Evolutionary conservation across 2,113 vertebrate species (phyloP), one percentile per base, ranked within the genome.

Genomic region (Neopipo cinnamomea): DNA sequence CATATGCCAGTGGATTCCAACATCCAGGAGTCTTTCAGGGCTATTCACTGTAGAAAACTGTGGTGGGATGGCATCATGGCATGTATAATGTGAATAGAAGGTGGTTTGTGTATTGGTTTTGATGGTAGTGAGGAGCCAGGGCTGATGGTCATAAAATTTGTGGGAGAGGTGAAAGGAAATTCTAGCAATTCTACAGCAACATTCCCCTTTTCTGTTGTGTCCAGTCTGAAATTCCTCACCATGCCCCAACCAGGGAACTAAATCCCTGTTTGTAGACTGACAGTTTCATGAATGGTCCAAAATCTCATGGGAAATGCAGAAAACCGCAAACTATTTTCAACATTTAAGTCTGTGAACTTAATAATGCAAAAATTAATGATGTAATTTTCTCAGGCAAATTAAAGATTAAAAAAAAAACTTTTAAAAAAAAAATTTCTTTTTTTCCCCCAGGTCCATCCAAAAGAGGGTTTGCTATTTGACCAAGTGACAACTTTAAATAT

Each of bases 341-440:
- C 39, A 75, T 19, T 62, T 92, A 55, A 84, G 23, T 59, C 84
- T 72, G 75, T 89, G 91, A 74, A 59, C 61, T 87, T 78, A 53
- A 66, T 50, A 85, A 55, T 55, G 22, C 52, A 50, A 24, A 24
- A 82, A 78, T 42, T 41, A 78, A 89, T 55, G 70, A 81, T 75
- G 61, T 30, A 5, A 12, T 81, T 85, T 94, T 58, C 39, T 89
- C 39, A 39, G 62, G 47, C 25, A 85, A 90, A 75, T 88, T 67
- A 56, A 78, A 75, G 77, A 71, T 59, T 59, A 56, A 56, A 37
- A 12, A 8, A 35, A 70, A 81, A 33, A 12, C 5, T 67, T 52
- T 49, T 59, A 7, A 2, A 14, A 14, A 42, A 33, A 58, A 5
- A 6, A 27, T 28, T 2, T 5, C 1, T 0, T 8, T 33, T 63